Conservation (phyloP, 2,797 vertebrate genomes). For the Paratrypauchen microcephalus region DNA sequence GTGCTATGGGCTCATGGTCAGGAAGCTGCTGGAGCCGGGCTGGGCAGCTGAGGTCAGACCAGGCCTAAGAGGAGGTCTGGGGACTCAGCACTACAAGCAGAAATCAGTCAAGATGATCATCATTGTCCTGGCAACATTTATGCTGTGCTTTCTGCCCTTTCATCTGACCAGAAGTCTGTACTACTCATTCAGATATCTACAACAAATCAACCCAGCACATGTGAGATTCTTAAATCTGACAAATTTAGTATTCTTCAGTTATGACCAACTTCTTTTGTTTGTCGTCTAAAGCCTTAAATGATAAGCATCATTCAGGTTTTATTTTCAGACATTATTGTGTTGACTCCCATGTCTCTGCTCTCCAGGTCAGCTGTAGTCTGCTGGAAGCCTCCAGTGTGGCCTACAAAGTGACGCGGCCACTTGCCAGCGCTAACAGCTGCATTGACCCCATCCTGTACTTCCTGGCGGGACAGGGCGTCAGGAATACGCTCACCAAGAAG, state of each 20-base stretch:
- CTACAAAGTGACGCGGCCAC: conserved; percentile 90
- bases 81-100: conserved; percentile 81
- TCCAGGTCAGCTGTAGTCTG: conserved; percentile 79
- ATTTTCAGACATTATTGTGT: neutral
- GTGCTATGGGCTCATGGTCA: conserved; percentile 89
- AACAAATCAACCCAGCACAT: conserved; percentile 61
- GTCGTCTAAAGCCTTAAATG: neutral
- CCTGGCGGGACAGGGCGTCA: conserved; percentile 84
- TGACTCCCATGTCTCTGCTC: conserved; percentile 9
- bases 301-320: neutral
- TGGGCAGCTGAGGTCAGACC: conserved; percentile 28
- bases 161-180: conserved; percentile 92
- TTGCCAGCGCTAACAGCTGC: conserved; percentile 94
- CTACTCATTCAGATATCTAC: conserved; percentile 87
- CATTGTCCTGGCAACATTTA: conserved; percentile 86
- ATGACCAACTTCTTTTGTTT: neutral
- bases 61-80: conserved; percentile 52
- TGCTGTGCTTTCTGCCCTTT: conserved; percentile 93
- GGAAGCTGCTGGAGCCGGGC: conserved; percentile 80
- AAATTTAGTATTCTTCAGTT: neutral
- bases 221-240: conserved; percentile 36
- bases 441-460: conserved; percentile 95
- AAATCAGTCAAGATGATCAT: conserved; percentile 95
- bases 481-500: conserved; percentile 60
- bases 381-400: conserved; percentile 85